Base-by-base conservation (phyloP, 2,888 invertebrate genomes). In the Sinopyrophorus schimmeli region DNA sequence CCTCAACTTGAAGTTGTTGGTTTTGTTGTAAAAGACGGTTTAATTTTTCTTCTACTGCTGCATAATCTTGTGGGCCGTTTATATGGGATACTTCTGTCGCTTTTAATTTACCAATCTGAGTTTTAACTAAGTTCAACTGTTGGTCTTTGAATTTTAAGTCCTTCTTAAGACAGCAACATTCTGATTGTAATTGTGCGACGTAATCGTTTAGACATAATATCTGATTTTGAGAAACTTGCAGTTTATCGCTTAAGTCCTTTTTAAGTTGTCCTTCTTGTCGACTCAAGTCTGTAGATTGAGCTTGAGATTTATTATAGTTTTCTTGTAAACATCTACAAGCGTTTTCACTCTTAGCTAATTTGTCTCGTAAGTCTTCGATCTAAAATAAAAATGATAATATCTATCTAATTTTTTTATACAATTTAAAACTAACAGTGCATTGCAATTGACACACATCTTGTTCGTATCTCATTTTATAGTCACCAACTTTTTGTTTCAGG, bases 1-100 rank as follows among this genome's bases (percentile, higher is more conserved):
- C 68, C 58, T 72, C 69, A 17, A 47, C 30, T 41, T 66, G 66
- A 7, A 70, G 30, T 3, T 50, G 44, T 20, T 55, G 49, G 21
- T 69, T 66, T 20, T 62, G 61, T 28, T 65, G 65, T 3, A 69
- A 37, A 24, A 68, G 27, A 6, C 51, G 58, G 35, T 65, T 64
- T 24, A 70, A 48, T 50, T 71, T 66, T n/a, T n/a, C n/a, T n/a
- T n/a, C n/a, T n/a, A n/a, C n/a, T n/a, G n/a, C n/a, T n/a, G n/a
- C n/a, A n/a, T n/a, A n/a, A n/a, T n/a, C 64, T 47, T 69, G 62
- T 3, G 63, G 61, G 5, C n/a, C n/a, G n/a, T n/a, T n/a, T n/a
- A n/a, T n/a, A n/a, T n/a, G n/a, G n/a, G n/a, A n/a, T n/a, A n/a
- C n/a, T n/a, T n/a, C n/a, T n/a, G n/a, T n/a, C n/a, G 37, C 34